Conservation (phyloP, 2,113 vertebrate species). For the Brachyhypopomus gauderio region DNA sequence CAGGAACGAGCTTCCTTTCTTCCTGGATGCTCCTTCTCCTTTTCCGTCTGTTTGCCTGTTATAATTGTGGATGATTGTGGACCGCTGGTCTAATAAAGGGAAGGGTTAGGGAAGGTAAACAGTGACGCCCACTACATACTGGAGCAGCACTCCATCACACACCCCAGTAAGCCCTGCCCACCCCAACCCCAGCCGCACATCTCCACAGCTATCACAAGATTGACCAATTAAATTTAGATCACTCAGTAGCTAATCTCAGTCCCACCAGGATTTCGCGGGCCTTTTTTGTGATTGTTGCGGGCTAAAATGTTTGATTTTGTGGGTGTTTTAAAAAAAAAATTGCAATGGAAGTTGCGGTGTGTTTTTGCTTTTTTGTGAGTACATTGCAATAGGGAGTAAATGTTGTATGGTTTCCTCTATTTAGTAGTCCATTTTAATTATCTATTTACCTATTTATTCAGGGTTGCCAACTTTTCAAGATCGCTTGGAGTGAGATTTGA, state of each 20-base stretch:
- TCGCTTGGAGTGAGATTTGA: no score
- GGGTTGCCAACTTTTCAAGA: no score
- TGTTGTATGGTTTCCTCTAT: no score
- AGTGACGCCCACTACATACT: background rate
- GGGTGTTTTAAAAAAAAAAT: no score
- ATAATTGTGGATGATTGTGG: slow-evolving; percentile 8
- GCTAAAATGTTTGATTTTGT: no score
- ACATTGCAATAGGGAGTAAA: no score
- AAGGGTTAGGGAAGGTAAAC: slow-evolving; percentile 23
- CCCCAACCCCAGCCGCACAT: slow-evolving; percentile 52
- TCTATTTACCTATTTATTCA: no score
- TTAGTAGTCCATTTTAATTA: no score
- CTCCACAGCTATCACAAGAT: slow-evolving; percentile 1
- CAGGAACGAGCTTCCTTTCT: background rate
- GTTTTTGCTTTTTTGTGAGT: no score
- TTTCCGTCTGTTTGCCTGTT: background rate
- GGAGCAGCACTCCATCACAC: slow-evolving; percentile 2
- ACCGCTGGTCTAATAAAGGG: slow-evolving; percentile 13
- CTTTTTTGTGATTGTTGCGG: no score
- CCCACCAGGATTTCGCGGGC: no score
- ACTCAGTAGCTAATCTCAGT: slow-evolving; percentile 31
- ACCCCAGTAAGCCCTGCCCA: slow-evolving; percentile 57
- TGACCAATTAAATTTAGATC: slow-evolving; percentile 38
- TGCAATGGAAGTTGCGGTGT: no score
- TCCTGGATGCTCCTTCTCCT: background rate